phyloP scores from a whole-genome alignment of 1,140 invertebrate genomes.

The Leptopilina boulardi region DNA sequence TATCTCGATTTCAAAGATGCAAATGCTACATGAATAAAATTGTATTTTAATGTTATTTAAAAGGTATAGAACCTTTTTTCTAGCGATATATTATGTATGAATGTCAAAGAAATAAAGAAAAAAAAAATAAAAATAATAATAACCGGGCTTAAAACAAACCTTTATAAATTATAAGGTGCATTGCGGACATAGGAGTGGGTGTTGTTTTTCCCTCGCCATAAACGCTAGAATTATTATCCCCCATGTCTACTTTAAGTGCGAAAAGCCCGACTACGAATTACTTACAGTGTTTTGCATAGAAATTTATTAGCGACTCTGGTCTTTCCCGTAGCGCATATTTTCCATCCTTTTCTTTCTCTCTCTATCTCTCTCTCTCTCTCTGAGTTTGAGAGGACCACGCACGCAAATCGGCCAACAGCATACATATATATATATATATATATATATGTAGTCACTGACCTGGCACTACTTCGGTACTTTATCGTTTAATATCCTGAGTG shows the following conservation, averaged over 20 bases:
- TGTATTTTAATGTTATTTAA: too few species aligned
- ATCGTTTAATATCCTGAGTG: constrained; percentile 69
- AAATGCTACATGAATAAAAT: too few species aligned
- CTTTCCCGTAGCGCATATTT: not conserved
- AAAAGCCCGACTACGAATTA: constrained; percentile 36
- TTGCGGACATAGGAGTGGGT: not conserved
- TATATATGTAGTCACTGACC: constrained; percentile 43
- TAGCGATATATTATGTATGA: too few species aligned
- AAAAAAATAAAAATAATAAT: not conserved
- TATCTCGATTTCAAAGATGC: too few species aligned
- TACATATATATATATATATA: too few species aligned
- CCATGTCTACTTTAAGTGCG: constrained; percentile 44
- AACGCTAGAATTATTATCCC: constrained; percentile 51
- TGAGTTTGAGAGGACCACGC: not conserved
- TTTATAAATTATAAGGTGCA: constrained; percentile 4
- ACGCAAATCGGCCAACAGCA: constrained; percentile 38
- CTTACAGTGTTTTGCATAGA: constrained; percentile 39
- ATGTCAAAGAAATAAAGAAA: not conserved
- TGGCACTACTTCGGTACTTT: constrained; percentile 58
- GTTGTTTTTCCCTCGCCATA: constrained; percentile 31
- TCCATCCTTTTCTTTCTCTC: not conserved
- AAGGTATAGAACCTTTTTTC: too few species aligned
- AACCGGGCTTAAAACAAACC: not conserved
- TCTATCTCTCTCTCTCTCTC: too few species aligned
- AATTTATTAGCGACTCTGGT: constrained; percentile 51